Conservation (phyloP, 2,113 vertebrate species). For the Tautogolabrus adspersus region DNA sequence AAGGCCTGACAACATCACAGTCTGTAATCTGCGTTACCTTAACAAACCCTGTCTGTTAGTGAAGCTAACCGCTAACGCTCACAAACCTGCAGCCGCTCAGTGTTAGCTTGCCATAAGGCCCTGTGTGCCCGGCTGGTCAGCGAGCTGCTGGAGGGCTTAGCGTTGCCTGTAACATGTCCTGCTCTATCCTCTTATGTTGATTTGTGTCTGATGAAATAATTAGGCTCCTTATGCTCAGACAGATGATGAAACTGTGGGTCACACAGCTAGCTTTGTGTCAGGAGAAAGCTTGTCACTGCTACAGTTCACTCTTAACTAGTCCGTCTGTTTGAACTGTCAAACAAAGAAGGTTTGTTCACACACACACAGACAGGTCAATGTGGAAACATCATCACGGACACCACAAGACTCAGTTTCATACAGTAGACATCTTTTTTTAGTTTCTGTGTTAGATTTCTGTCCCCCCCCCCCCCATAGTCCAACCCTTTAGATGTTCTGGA, state of each 20-base stretch:
- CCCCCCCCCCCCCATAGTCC: too few species aligned
- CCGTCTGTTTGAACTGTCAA: conserved; percentile 5
- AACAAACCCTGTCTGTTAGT: background rate
- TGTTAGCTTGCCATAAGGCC: background rate
- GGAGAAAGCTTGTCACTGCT: background rate
- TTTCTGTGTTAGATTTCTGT: too few species aligned
- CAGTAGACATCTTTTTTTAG: too few species aligned
- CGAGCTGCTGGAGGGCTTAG: background rate
- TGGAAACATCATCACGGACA: background rate
- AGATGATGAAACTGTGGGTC: conserved; percentile 19
- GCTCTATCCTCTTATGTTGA: conserved; percentile 38
- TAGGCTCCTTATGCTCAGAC: background rate
- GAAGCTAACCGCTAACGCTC: conserved; percentile 8
- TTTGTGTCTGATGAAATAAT: conserved; percentile 18
- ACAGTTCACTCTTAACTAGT: background rate
- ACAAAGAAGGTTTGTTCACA: conserved; percentile 45
- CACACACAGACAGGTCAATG: background rate
- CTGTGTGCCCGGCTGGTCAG: background rate
- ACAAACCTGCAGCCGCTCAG: background rate
- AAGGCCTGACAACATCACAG: conserved; percentile 5
- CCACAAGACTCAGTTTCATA: too few species aligned
- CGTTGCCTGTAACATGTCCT: background rate
- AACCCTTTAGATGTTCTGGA: too few species aligned
- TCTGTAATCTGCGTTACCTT: background rate
- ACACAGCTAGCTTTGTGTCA: conserved; percentile 16